A percentile compares a stretch with the other conserved stretches of the same genome.
Conservation (phyloP, 2,113 vertebrate genomes). For the Hyperopisus bebe region DNA sequence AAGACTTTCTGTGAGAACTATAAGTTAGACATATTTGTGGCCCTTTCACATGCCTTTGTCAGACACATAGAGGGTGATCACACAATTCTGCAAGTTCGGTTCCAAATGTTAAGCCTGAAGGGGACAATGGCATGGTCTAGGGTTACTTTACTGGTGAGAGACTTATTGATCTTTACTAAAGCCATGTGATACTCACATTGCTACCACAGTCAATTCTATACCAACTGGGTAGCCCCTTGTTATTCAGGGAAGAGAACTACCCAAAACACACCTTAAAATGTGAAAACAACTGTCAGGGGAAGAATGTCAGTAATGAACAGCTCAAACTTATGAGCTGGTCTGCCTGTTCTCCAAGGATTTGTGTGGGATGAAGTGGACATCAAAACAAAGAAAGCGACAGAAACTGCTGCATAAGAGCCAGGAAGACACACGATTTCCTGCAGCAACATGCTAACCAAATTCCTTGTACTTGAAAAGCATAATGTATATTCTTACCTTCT, state of each 20-base stretch:
- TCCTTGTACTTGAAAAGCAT: neutral
- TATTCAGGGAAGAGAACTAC: neutral
- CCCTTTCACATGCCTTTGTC: neutral
- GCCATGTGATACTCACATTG: neutral
- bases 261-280: neutral
- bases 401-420: neutral
- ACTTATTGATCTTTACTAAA: neutral
- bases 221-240: neutral
- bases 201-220: neutral
- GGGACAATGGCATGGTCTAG: neutral
- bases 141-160: neutral
- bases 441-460: neutral
- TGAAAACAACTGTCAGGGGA: neutral
- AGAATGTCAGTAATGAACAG: neutral
- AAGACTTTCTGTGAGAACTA: neutral
- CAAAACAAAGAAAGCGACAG: neutral
- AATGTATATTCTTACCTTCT: constrained; percentile 60
- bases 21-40: neutral
- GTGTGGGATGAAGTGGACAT: neutral
- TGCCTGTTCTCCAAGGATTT: neutral
- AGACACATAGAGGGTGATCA: neutral
- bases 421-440: neutral
- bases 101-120: neutral
- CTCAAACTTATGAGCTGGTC: neutral
- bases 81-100: neutral